Base-by-base conservation (phyloP, 2,797 vertebrate genomes). In the Atherinosoma microstoma region DNA sequence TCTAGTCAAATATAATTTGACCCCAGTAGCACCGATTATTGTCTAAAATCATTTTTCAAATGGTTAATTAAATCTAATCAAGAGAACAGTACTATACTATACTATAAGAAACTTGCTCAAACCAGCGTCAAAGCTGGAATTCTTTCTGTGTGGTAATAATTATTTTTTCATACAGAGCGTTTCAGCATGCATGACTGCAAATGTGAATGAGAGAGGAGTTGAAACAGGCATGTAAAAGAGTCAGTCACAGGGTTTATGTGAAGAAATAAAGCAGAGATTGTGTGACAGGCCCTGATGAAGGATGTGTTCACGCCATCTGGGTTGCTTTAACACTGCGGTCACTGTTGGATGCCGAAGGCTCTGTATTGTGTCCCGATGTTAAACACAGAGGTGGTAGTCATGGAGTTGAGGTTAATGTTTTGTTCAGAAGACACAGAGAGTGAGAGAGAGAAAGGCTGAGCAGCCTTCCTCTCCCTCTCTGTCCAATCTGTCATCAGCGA, bases 321-420 rank as follows among this genome's bases (percentile, higher is more conserved):
- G 83, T 84, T 90, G 83, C 89, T 91, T 91, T 92, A 93, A 90
- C 89, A 92, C 79, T 88, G 89, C 77, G 89, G 91, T 91, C 91
- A 87, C 88, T 89, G 87, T 89, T 91, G 89, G 89, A 90, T 78
- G 88, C 88, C 84, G 74, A 77, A 71, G 77, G 87, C 89, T 87
- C 87, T 89, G 85, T 79, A 90, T 90, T 92, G 91, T 91, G 91
- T 92, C 90, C 88, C 79, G 79, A 84, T 92, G 93, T 89, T 92
- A 90, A 90, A 93, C 91, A 91, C 87, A 87, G 92, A 90, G 89
- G 90, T 90, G 90, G 92, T 93, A 89, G 92, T 91, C 90, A 93
- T 93, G 92, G 90, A 89, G 90, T 82, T 84, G 88, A 89, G 89
- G 92, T 87, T 91, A 89, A 90, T 90, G 91, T 94, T 94, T 93